Percentiles rank a stretch among this genome's conserved stretches.
Evolutionary conservation across 1,140 invertebrate species (phyloP).

Genomic region (Dendrolimus kikuchii): DNA sequence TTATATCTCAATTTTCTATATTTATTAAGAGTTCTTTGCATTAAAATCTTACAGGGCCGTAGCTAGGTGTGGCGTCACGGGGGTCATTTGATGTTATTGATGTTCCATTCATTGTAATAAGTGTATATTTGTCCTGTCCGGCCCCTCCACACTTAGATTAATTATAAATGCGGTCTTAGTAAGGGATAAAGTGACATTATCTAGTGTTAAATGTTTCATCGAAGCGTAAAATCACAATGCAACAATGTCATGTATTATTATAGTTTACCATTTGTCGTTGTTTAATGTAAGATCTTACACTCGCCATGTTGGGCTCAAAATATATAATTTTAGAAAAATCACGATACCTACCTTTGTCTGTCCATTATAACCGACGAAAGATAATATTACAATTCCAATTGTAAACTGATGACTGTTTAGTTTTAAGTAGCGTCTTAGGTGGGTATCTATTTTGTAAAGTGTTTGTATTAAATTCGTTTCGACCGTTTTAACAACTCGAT

Average conservation of each 20-base stretch:
- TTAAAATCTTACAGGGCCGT: too few relatives aligned
- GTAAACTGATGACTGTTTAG: constrained; percentile 10
- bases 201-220: too few relatives aligned
- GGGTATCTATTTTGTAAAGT: constrained; percentile 21
- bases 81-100: too few relatives aligned
- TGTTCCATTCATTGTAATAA: too few relatives aligned
- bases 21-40: too few relatives aligned
- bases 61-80: too few relatives aligned
- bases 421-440: constrained; percentile 5
- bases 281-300: constrained; percentile 3
- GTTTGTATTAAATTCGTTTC: constrained; percentile 32
- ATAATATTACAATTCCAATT: constrained; percentile 27
- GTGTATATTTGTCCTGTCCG: too few relatives aligned
- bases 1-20: too few relatives aligned
- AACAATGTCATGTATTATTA: constrained; percentile 2
- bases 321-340: not conserved
- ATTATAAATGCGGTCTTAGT: too few relatives aligned
- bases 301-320: constrained; percentile 9
- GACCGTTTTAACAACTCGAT: too few relatives aligned
- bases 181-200: too few relatives aligned
- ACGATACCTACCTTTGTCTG: constrained; percentile 6
- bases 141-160: too few relatives aligned
- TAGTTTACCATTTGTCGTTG: constrained; percentile 1
- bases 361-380: constrained; percentile 8
- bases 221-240: not conserved